Evolutionary conservation across 2,113 vertebrate genomes (phyloP), one percentile per base, ranked within the genome.

Genomic region (Anhinga anhinga): DNA sequence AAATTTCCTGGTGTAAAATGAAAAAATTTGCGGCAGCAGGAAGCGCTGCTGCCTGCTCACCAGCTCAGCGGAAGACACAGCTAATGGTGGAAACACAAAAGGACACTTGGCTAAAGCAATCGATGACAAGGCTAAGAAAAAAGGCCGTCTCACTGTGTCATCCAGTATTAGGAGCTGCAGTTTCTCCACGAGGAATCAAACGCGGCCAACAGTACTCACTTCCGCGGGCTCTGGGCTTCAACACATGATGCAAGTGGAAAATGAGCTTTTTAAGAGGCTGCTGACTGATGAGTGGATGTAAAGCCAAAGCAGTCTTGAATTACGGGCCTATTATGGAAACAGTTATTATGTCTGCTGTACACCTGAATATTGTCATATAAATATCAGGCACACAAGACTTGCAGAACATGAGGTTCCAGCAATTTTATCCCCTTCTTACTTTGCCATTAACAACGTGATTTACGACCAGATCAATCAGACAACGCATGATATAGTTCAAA

Each of bases 141-240:
- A 56, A 91, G 30, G 38, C 19, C 17, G 25, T 11, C 29, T 66
- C 50, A 26, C 2, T 2, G 21, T 2, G 29, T 11, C 7, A 2
- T 4, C 15, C 0, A 12, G 58, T 3, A 36, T 5, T 3, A 8
- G 70, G 61, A 90, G 52, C 61, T 25, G 25, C 18, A 49, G 18
- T 5, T 47, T 56, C 50, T 69, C 90, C 76, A 19, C 0, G 0
- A 42, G 40, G 67, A 66, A 30, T 13, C 40, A 21, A 53, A 59
- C 0, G 5, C 32, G 20, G 63, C 32, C 5, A 2, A 22, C 38
- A 18, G 19, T 1, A 8, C 27, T 36, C 3, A 1, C 27, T 29
- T 59, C 44, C 18, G 38, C 4, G 8, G 23, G 44, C 25, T 40
- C 59, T 58, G 73, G 59, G 59, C 20, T 58, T n/a, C 49, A 12